Base-by-base conservation (phyloP, 1,140 invertebrate genomes). In the Ditylenchus dipsaci region DNA sequence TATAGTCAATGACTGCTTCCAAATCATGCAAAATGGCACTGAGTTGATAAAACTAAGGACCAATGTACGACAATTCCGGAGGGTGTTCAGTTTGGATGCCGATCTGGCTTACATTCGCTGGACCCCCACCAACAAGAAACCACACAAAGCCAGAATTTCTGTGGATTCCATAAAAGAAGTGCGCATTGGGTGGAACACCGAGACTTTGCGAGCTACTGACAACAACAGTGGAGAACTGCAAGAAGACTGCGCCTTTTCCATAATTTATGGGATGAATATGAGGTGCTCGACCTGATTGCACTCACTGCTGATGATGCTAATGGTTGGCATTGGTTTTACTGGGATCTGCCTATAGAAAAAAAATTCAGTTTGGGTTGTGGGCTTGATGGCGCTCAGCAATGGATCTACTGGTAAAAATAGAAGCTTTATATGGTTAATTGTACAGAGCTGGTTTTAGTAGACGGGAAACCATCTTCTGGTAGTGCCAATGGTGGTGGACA, bases 41-140 rank as follows among this genome's bases (percentile, higher is more conserved):
- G 87, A 87, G 72, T 81, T 88, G 68, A 67, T 88, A 27, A 88
- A 88, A 82, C 83, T 89, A 0, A 82, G 87, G 30, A 85, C 87
- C 30, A 88, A 87, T 81, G 85, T 86, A 63, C 82, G 88, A 3
- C 88, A 88, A 71, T 89, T 88, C 74, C 86, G 87, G 60, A 83
- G 88, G 11, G 86, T 86, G 72, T 88, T 88, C 79, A 83, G 85
- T 23, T 79, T 88, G 11, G 85, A 87, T 67, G 83, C 85, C 58
- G 88, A 88, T 73, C 79, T 88, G 59, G 68, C 85, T 7, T 86
- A 86, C 68, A 85, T 88, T n/a, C 80, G 87, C 58, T 88, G 88
- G 88, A 85, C 87, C 42, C 88, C 88, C 17, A 88, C 88, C 0
- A 87, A 87, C 53, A 89, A 89, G 78, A 88, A 89, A 75, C 85